Evolutionary conservation across 2,888 invertebrate species (phyloP).

Genomic region (Erebia palarica): DNA sequence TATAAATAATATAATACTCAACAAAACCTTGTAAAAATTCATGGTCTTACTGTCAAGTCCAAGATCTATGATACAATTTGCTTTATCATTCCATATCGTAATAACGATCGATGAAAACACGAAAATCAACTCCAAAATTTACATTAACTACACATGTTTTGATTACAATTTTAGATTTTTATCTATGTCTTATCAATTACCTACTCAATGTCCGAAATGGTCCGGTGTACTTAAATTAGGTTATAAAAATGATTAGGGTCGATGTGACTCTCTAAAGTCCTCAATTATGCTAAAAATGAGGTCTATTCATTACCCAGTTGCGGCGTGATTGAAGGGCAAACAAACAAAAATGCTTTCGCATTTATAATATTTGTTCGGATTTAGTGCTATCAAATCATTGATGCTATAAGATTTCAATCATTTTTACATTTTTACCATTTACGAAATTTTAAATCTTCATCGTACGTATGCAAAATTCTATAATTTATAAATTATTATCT

Average conservation of each 20-base stretch:
- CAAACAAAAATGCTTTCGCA: no score
- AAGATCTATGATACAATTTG: slow-evolving; percentile 1
- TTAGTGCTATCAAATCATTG: neutral
- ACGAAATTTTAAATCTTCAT: neutral
- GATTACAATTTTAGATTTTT: slow-evolving; percentile 7
- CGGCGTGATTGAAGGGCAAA: no score
- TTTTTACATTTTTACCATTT: neutral
- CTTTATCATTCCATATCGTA: neutral
- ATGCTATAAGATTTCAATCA: slow-evolving; percentile 6
- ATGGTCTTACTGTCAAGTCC: neutral
- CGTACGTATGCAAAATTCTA: neutral
- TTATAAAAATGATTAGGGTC: no score
- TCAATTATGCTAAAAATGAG: no score
- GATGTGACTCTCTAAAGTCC: no score
- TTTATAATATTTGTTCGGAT: no score
- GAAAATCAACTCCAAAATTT: slow-evolving; percentile 17
- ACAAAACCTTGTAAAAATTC: slow-evolving; percentile 4
- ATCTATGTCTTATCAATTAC: slow-evolving; percentile 1
- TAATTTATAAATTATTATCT: no score
- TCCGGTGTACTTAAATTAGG: no score
- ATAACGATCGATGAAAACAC: slow-evolving; percentile 7
- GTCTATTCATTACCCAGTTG: no score
- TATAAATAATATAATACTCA: no score
- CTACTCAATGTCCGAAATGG: no score
- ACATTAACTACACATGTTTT: slow-evolving; percentile 19